Evolutionary conservation across 2,888 invertebrate genomes (phyloP).

Genomic region (Andricus curvator): DNA sequence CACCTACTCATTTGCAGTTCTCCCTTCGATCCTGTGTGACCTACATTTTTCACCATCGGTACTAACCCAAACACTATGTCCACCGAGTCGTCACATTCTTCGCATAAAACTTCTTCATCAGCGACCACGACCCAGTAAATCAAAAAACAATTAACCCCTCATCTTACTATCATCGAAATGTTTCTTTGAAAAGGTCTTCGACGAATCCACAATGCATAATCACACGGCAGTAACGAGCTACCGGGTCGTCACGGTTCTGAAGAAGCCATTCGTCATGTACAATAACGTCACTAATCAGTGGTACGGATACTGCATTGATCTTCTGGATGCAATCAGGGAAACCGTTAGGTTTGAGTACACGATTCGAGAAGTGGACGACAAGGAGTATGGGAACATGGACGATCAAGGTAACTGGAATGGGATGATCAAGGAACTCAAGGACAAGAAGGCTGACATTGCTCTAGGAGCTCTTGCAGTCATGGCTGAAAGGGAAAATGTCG

Average conservation of each 20-base stretch:
- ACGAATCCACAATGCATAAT: conserved; percentile 81
- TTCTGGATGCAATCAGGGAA: conserved; percentile 91
- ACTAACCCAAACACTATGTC: conserved; percentile 26
- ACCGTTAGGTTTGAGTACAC: conserved; percentile 95
- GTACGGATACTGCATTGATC: conserved; percentile 95
- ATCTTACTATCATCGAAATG: background rate
- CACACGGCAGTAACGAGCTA: conserved; percentile 91
- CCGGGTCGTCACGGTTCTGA: conserved; percentile 91
- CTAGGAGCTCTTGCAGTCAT: conserved; percentile 96
- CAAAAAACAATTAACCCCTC: background rate
- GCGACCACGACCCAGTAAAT: background rate
- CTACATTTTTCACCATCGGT: conserved; percentile 32
- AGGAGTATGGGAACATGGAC: conserved; percentile 93
- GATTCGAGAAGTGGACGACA: conserved; percentile 89
- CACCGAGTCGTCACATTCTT: conserved; percentile 17
- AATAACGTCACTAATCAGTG: conserved; percentile 80
- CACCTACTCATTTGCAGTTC: conserved; percentile 39
- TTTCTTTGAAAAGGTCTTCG: conserved; percentile 54
- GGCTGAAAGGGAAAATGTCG: conserved; percentile 97
- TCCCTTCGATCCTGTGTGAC: conserved; percentile 38
- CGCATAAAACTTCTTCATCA: conserved; percentile 6
- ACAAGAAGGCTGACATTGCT: conserved; percentile 95
- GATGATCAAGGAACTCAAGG: conserved; percentile 88
- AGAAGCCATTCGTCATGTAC: conserved; percentile 90
- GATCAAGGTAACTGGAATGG: conserved; percentile 92